Evolutionary conservation across 2,888 invertebrate genomes (phyloP).

Genomic region (Ophion costatus): DNA sequence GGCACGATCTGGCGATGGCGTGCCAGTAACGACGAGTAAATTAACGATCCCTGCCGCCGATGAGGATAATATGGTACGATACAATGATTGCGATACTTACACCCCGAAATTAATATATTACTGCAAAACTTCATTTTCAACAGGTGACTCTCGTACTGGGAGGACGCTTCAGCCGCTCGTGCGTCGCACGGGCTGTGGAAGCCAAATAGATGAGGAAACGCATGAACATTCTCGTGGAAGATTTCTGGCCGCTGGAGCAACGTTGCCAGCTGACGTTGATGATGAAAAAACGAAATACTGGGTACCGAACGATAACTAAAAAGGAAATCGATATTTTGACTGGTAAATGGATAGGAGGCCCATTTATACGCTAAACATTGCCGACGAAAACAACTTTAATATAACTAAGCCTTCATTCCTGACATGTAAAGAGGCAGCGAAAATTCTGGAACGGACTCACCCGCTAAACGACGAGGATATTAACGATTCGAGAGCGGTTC

Average conservation of each 20-base stretch:
- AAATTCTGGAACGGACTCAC: too few species aligned
- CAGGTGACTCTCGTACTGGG: background rate
- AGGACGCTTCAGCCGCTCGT: slow-evolving; percentile 2
- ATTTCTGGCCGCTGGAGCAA: background rate
- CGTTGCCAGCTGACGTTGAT: too few species aligned
- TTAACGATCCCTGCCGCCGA: background rate
- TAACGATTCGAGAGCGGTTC: too few species aligned
- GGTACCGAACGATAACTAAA: background rate
- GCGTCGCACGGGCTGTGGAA: background rate
- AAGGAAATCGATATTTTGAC: slow-evolving; percentile 1
- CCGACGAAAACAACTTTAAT: too few species aligned
- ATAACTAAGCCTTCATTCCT: too few species aligned
- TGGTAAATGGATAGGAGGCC: too few species aligned
- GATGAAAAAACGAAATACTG: too few species aligned
- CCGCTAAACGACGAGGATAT: too few species aligned
- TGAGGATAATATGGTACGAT: background rate
- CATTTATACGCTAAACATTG: too few species aligned
- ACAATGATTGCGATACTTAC: background rate
- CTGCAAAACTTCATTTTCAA: background rate
- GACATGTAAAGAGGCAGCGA: too few species aligned
- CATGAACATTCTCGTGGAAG: background rate
- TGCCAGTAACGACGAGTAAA: background rate
- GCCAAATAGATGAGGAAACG: background rate
- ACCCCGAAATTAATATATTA: background rate
- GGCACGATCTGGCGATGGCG: background rate